A percentile compares a stretch with the other conserved stretches of the same genome.
Evolutionary conservation across 1,140 invertebrate genomes (phyloP).

Genomic region (Panonychus citri): DNA sequence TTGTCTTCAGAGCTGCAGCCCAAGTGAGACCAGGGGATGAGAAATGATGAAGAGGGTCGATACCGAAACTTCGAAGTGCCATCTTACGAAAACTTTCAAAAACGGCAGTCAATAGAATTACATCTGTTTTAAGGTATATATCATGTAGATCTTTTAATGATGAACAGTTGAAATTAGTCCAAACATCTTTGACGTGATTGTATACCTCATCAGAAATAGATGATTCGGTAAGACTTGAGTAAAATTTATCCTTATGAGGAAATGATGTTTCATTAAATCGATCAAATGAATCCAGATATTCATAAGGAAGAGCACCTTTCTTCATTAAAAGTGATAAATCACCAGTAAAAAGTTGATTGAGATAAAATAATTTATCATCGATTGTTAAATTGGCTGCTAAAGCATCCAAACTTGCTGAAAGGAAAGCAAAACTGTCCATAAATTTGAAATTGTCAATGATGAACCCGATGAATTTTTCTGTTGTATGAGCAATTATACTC

Average conservation of each 20-base stretch:
- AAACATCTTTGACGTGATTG: neutral
- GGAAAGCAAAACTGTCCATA: neutral
- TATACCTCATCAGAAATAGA: neutral
- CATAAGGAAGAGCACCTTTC: too few relatives aligned
- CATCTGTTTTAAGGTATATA: neutral
- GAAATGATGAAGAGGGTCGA: constrained; percentile 20
- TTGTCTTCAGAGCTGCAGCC: constrained; percentile 13
- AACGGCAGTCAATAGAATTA: neutral
- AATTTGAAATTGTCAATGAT: neutral
- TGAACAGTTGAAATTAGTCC: neutral
- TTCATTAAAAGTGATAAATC: too few relatives aligned
- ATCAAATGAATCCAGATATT: neutral
- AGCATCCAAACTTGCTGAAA: neutral
- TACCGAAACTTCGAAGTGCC: neutral
- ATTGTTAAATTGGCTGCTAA: neutral
- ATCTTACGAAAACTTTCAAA: neutral
- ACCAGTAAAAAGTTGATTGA: too few relatives aligned
- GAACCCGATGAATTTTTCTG: neutral
- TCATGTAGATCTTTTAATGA: neutral
- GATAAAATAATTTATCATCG: neutral
- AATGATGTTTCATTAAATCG: neutral
- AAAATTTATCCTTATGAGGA: neutral
- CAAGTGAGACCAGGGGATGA: constrained; percentile 14
- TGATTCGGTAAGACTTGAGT: neutral
- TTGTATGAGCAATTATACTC: neutral